Conservation (phyloP, 2,888 invertebrate genomes). For the Metellina segmentata region DNA sequence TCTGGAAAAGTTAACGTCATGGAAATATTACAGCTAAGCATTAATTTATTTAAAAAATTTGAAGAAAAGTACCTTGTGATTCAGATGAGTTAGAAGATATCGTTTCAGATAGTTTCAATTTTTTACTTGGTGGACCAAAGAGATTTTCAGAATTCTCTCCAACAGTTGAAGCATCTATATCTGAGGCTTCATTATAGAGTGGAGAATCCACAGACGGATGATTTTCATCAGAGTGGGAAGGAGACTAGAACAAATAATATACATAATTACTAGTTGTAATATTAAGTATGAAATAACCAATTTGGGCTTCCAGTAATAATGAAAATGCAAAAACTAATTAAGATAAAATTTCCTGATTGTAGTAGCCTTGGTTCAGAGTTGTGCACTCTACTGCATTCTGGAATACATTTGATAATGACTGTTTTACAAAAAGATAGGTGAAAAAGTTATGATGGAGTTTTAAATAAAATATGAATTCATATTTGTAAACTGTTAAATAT, state of each 20-base stretch:
- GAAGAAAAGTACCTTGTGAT: constrained; percentile 51
- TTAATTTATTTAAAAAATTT: no score
- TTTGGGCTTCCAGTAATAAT: neutral
- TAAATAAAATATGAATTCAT: neutral
- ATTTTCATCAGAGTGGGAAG: constrained; percentile 67
- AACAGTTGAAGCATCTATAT: constrained; percentile 28
- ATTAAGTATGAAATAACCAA: no score
- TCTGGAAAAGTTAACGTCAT: no score
- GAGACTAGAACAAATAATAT: constrained; percentile 43
- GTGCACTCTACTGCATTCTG: no score
- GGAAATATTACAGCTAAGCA: no score
- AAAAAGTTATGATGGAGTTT: neutral
- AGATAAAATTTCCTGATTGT: no score
- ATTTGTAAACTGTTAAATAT: neutral
- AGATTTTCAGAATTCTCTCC: constrained; percentile 44
- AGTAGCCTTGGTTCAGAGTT: no score
- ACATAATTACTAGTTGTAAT: neutral
- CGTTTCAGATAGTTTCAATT: constrained; percentile 57
- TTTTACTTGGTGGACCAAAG: constrained; percentile 58
- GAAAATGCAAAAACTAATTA: neutral
- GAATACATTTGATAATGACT: neutral
- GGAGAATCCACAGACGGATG: constrained; percentile 46
- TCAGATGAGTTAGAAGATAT: constrained; percentile 70
- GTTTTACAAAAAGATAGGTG: neutral
- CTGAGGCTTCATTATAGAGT: constrained; percentile 60